Percentiles rank a stretch among this genome's conserved stretches.
Evolutionary conservation across 92 coral and sea anemone genomes (phyloP).

Genomic region (Phenganax stokvisi): DNA sequence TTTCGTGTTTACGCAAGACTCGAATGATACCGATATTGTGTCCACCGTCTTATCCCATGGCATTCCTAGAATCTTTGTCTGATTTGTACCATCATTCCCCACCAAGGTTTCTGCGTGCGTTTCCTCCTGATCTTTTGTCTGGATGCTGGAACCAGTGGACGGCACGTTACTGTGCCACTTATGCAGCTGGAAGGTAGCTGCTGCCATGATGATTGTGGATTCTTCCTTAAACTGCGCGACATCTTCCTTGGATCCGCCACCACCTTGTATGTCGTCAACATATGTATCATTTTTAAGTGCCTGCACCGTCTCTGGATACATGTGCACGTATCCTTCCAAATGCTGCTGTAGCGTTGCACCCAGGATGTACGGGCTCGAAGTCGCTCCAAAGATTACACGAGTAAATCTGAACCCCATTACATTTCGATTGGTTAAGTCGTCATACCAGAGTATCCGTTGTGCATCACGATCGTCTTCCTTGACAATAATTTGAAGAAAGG

Average conservation of each 20-base stretch:
- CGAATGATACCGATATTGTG: conserved; percentile 40
- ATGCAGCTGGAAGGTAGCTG: conserved; percentile 51
- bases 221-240: conserved; percentile 47
- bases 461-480: conserved; percentile 56
- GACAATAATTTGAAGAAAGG: conserved; percentile 55
- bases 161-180: background rate
- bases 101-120: conserved; percentile 47
- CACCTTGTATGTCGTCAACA: conserved; percentile 62
- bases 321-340: conserved; percentile 29
- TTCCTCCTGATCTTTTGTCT: conserved; percentile 42
- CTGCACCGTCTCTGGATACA: conserved; percentile 41
- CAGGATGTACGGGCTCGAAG: conserved; percentile 6
- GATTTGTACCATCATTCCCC: conserved; percentile 21
- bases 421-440: conserved; percentile 34
- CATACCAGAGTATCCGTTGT: conserved; percentile 40
- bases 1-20: conserved; percentile 8
- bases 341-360: conserved; percentile 54
- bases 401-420: conserved; percentile 48
- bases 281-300: conserved; percentile 49
- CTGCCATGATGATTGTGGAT: conserved; percentile 45
- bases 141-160: conserved; percentile 41
- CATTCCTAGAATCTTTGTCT: conserved; percentile 61
- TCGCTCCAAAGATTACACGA: background rate
- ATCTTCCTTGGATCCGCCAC: conserved; percentile 43
- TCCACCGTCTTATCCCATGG: conserved; percentile 51